Evolutionary conservation across 2,888 invertebrate species (phyloP).

Genomic region (Lasioglossum morio): DNA sequence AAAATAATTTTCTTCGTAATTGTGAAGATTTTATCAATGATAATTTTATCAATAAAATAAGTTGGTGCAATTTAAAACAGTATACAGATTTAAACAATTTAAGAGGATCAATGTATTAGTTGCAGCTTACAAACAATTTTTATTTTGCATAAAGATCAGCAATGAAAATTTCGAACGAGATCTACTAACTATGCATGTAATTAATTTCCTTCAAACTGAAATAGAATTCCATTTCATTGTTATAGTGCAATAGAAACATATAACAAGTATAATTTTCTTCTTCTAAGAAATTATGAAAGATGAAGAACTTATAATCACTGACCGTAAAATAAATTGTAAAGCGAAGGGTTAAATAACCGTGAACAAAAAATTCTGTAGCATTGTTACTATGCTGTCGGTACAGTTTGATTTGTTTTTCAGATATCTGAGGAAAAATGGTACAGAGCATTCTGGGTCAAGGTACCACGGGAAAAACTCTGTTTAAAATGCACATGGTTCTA

Average conservation of each 20-base stretch:
- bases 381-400: too few species aligned
- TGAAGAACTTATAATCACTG: not conserved
- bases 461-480: not conserved
- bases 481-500: not conserved
- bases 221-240: too few species aligned
- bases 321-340: not conserved
- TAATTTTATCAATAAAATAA: not conserved
- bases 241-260: too few species aligned
- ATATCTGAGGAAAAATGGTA: not conserved
- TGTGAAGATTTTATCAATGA: too few species aligned
- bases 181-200: too few species aligned
- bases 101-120: not conserved
- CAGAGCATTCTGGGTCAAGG: not conserved
- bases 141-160: not conserved
- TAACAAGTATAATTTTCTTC: too few species aligned
- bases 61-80: not conserved
- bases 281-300: not conserved
- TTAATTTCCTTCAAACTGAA: too few species aligned
- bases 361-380: not conserved
- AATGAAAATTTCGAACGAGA: too few species aligned
- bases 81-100: not conserved
- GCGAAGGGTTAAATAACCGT: not conserved
- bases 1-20: too few species aligned
- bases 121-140: too few species aligned
- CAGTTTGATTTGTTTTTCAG: not conserved